Percentiles rank a stretch among this genome's conserved stretches.
Evolutionary conservation across 2,113 vertebrate species (phyloP).

Genomic region (Lagenorhynchus albirostris): DNA sequence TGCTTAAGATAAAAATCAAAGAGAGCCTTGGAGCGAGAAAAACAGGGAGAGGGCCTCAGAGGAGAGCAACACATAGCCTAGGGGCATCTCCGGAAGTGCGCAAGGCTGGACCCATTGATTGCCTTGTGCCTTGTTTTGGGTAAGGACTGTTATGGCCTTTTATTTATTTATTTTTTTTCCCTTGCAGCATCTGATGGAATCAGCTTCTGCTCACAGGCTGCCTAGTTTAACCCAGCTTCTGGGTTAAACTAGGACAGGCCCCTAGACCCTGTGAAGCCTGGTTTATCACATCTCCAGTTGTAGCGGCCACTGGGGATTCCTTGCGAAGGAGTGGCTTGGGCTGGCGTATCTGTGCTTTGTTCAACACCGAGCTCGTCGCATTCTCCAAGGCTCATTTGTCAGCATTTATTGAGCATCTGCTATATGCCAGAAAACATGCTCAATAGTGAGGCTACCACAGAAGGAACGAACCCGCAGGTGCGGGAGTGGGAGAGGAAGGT

Average conservation of each 20-base stretch:
- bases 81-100: not conserved
- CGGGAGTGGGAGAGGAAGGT: too few relatives aligned
- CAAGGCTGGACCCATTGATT: not conserved
- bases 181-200: not conserved
- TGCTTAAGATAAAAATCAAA: not conserved
- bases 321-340: not conserved
- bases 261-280: not conserved
- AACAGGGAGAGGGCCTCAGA: not conserved
- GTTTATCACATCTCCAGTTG: not conserved
- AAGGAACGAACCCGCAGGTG: not conserved
- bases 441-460: not conserved
- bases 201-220: not conserved
- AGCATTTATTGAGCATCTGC: not conserved
- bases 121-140: not conserved
- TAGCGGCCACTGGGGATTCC: not conserved
- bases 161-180: not conserved
- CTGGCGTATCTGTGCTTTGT: not conserved
- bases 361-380: not conserved
- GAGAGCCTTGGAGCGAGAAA: not conserved
- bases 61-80: fast-evolving
- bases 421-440: not conserved
- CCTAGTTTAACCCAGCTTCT: not conserved
- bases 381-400: not conserved
- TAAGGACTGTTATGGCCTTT: not conserved
- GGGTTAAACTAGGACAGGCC: not conserved